Base-by-base conservation (phyloP, 2,797 vertebrate genomes). In the Eutrigla gurnardus region DNA sequence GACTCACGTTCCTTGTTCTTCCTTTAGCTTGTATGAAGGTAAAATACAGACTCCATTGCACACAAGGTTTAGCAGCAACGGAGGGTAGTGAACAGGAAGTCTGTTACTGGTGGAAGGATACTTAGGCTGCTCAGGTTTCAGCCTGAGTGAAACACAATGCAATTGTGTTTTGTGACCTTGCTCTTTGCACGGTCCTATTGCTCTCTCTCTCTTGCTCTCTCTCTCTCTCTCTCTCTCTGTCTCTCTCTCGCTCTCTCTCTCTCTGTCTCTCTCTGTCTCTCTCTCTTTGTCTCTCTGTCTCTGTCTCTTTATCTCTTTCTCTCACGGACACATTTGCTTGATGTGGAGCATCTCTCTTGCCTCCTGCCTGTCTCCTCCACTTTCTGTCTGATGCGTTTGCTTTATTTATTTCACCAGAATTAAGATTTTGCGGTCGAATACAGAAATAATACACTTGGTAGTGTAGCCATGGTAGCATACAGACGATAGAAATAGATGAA, bases 101-200 rank as follows among this genome's bases (percentile, higher is more conserved):
- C 59, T 76, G 78, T 76, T 43, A 70, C 64, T 79, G 76, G 61
- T 71, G 60, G 80, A 65, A 73, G 83, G 86, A 90, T 73, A 82
- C 82, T 85, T 58, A 46, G 67, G 74, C 72, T 50, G 69, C 86
- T 94, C 90, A 80, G 88, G 89, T 94, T 95, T 91, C 92, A 90
- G 66, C 60, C 84, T 65, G 71, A 78, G 71, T 86, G 89, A 92
- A 93, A 93, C 83, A 88, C 85, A 92, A 93, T 91, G 91, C 90
- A 91, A 76, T 80, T 62, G 69, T 68, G 71, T 87, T 87, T 85
- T 74, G 69, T 91, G 85, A 92, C 86, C 85, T 90, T 88, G 74
- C 83, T 91, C 81, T 81, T 84, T 88, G 68, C 77, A 64, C 76
- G 72, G 77, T 71, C 73, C 80, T 65, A 85, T 75, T n/a, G 13